These are phyloP conservation scores for Chironomus tepperi DNA, from an alignment of 1,140 invertebrate species.

Conservation along the genomic window DNA sequence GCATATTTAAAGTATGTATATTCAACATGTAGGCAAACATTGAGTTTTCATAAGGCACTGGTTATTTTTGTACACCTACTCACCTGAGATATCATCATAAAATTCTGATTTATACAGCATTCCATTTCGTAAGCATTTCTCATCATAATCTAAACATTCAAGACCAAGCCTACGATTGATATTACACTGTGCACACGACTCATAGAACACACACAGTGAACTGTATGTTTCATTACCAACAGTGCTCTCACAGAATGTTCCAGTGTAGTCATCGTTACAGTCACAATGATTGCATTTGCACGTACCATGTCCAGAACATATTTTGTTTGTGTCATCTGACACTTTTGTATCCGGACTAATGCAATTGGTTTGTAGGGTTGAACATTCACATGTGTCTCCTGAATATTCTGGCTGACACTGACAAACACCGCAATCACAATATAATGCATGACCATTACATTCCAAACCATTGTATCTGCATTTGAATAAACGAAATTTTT, in stretches of 20 bases:
- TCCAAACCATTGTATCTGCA: conserved; percentile 38
- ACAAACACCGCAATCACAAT: conserved; percentile 68
- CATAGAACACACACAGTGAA: conserved; percentile 36
- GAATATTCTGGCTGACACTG: conserved; percentile 64
- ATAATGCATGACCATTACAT: conserved; percentile 46
- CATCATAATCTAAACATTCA: neutral
- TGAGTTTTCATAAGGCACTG: no score
- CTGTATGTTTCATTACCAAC: conserved; percentile 34
- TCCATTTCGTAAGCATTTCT: conserved; percentile 24
- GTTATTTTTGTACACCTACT: neutral
- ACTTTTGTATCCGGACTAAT: conserved; percentile 32
- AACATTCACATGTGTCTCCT: conserved; percentile 70
- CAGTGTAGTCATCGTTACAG: conserved; percentile 43
- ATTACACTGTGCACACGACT: conserved; percentile 35
- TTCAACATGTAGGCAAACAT: no score
- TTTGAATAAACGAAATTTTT: neutral
- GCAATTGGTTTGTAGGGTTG: conserved; percentile 31
- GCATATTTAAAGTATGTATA: no score
- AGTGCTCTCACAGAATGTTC: conserved; percentile 33
- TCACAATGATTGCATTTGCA: conserved; percentile 63
- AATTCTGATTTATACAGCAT: conserved; percentile 25
- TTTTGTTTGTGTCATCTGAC: conserved; percentile 43
- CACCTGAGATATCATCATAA: conserved; percentile 15
- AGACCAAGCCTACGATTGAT: conserved; percentile 8
- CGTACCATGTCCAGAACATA: conserved; percentile 56